These are phyloP conservation scores for Chloroclystis v-ata DNA, from an alignment of 2,888 invertebrate species.

Conservation along the genomic window DNA sequence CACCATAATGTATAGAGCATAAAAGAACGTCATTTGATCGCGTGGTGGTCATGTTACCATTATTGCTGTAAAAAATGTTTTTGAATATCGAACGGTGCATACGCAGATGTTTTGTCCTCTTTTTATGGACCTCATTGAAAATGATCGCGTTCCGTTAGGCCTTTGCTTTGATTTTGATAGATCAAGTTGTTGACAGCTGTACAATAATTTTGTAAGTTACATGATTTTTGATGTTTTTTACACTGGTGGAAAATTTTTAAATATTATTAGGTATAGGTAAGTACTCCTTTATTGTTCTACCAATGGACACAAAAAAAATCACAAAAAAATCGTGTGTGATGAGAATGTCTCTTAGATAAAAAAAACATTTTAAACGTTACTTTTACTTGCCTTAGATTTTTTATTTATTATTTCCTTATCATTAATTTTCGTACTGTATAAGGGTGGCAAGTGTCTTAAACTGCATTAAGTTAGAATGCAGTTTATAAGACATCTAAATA, in stretches of 20 bases:
- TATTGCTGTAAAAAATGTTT: slow-evolving; percentile 54
- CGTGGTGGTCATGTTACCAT: slow-evolving; percentile 57
- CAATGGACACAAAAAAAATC: too few relatives aligned
- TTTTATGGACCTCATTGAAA: slow-evolving; percentile 62
- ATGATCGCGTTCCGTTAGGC: slow-evolving; percentile 58
- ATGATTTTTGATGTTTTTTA: not conserved
- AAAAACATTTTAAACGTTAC: too few relatives aligned
- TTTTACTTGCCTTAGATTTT: too few relatives aligned
- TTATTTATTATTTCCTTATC: too few relatives aligned
- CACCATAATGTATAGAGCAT: slow-evolving; percentile 11
- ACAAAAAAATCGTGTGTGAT: too few relatives aligned
- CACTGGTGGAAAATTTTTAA: too few relatives aligned
- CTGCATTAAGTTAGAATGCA: too few relatives aligned
- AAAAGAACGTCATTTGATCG: slow-evolving; percentile 47
- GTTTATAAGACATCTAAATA: not conserved
- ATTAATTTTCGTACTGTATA: too few relatives aligned
- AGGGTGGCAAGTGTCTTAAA: too few relatives aligned
- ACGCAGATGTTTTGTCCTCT: slow-evolving; percentile 69
- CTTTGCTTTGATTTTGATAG: slow-evolving; percentile 43
- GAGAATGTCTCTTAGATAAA: too few relatives aligned
- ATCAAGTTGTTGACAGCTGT: slow-evolving; percentile 54
- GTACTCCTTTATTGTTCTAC: too few relatives aligned
- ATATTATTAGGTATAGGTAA: too few relatives aligned
- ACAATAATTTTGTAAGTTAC: slow-evolving; percentile 4
- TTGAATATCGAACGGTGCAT: slow-evolving; percentile 58